Evolutionary conservation across 2,113 vertebrate genomes (phyloP), one percentile per base, ranked within the genome.

Genomic region (Ceuthmochares aereus): DNA sequence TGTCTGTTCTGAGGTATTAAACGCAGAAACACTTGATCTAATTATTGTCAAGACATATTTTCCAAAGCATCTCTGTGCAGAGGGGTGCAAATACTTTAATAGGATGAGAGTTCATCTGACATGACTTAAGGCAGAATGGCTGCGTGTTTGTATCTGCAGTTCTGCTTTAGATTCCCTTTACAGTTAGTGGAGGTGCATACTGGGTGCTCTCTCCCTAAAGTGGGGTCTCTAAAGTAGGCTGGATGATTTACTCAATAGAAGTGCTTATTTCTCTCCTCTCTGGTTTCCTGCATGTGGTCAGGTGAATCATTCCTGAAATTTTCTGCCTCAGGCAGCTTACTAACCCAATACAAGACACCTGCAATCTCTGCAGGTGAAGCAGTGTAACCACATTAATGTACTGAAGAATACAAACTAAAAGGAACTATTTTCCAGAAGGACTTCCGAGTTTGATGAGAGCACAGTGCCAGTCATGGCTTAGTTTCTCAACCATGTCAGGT

Each of bases 1-100:
- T 10, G 9, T 79, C 64, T 94, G 47, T 63, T 87, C 59, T 84
- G 51, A 81, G 69, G n/a, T 74, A 78, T 93, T 92, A 91, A 91
- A 70, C 51, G 74, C 7, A 86, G 51, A 29, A 51, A 51, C 47
- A 55, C 7, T 79, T 59, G 14, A 63, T 74, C 64, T 74, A 30
- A 9, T 77, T 89, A 36, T 78, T 93, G 89, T 40, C n/a, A 81
- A 81, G 42, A 81, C 5, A 7, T 12, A 19, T 54, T 91, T 91
- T 96, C 42, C 59, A 55, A 78, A 56, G 25, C 0, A 6, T 10
- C 23, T 73, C 58, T 52, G 21, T 74, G 52, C 42, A 75, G 42
- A 78, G n/a, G 26, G 4, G 9, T 75, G 26, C 45, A 89, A 77
- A 80, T 80, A 69, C 8, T 42, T 77, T 80, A 37, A 37, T 9